Conservation (phyloP, 2,113 vertebrate species). For the Clinocottus analis region DNA sequence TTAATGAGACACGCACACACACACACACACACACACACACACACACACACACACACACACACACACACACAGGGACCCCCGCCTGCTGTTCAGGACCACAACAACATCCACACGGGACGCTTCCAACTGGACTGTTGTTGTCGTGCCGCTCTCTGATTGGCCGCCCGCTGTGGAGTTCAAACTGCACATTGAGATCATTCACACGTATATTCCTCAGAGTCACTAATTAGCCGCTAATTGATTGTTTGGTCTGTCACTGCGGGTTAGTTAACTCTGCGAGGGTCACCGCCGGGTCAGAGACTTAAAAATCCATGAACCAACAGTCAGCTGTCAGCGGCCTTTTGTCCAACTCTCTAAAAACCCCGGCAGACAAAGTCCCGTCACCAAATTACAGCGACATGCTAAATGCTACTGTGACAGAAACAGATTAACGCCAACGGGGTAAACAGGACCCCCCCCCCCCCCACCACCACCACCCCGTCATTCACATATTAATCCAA, state of each 20-base stretch:
- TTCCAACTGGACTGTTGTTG: neutral
- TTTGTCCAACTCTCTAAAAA: neutral
- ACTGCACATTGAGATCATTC: neutral
- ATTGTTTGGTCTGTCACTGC: neutral
- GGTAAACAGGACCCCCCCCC: neutral
- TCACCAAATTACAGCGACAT: neutral
- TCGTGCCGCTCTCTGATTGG: neutral
- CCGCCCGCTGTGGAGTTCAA: neutral
- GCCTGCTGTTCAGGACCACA: slow-evolving; percentile 46
- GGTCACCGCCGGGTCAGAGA: neutral
- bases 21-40: slow-evolving; percentile 17
- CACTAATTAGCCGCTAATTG: neutral
- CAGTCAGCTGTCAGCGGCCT: neutral
- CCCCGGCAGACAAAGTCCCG: neutral
- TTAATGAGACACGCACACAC: slow-evolving; percentile 40
- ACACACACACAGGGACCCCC: slow-evolving; percentile 1
- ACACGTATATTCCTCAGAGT: neutral
- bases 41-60: slow-evolving; percentile 10
- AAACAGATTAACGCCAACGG: neutral
- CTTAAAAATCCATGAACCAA: neutral
- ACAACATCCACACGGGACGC: slow-evolving; percentile 15
- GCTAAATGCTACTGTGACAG: neutral
- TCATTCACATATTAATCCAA: neutral
- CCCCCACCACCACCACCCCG: no score
- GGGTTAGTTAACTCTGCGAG: neutral